Evolutionary conservation across 2,797 vertebrate genomes (phyloP).

Genomic region (Epinephelus coioides): DNA sequence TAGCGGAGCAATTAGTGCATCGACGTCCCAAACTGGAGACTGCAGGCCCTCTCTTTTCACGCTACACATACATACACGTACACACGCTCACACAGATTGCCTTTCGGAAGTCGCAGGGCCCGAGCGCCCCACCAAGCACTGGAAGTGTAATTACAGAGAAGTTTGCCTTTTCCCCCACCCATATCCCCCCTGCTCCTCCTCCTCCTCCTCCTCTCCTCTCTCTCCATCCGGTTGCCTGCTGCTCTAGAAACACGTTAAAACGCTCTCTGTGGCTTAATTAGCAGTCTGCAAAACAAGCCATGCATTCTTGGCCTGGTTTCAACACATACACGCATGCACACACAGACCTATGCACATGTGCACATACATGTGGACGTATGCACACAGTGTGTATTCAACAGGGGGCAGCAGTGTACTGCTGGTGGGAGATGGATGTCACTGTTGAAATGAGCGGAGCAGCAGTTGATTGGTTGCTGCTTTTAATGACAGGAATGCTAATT

Average conservation of each 20-base stretch:
- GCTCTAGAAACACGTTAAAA: constrained; percentile 85
- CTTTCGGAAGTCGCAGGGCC: constrained; percentile 69
- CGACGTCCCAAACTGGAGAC: constrained; percentile 67
- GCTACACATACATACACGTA: constrained; percentile 34
- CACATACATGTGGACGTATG: constrained; percentile 27
- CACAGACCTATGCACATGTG: constrained; percentile 28
- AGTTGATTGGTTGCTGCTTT: constrained; percentile 61
- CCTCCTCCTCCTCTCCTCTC: constrained; percentile 60
- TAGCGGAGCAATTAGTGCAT: constrained; percentile 77
- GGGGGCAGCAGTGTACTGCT: constrained; percentile 69
- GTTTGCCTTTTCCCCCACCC: constrained; percentile 60
- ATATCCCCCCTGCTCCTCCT: constrained; percentile 39
- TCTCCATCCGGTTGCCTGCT: constrained; percentile 88
- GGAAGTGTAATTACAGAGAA: constrained; percentile 85
- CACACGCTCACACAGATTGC: constrained; percentile 58
- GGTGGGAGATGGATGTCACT: constrained; percentile 26
- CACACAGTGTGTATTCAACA: constrained; percentile 38
- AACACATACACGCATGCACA: constrained; percentile 53
- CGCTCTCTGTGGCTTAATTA: constrained; percentile 86
- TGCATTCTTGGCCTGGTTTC: constrained; percentile 83
- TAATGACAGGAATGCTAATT: constrained; percentile 70
- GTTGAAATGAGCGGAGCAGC: constrained; percentile 34
- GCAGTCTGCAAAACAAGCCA: constrained; percentile 84
- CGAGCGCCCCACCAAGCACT: constrained; percentile 70
- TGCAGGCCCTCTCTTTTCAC: constrained; percentile 70